phyloP scores from a whole-genome alignment of 2,113 vertebrate genomes.

The Petromus typicus region DNA sequence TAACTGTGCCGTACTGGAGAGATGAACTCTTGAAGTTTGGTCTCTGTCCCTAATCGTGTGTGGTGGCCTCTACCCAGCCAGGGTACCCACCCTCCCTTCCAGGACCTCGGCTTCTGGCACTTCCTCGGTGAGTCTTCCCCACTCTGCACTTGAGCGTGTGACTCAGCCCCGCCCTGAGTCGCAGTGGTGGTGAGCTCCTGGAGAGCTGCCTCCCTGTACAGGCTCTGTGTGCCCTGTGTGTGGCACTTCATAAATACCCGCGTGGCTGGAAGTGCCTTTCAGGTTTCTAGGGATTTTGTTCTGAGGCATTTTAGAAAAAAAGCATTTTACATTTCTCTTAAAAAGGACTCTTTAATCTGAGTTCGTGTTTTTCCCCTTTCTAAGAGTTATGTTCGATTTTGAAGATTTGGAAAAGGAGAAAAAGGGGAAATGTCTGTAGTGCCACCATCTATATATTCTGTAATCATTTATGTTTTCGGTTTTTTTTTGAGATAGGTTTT shows the following conservation, averaged over 20 bases:
- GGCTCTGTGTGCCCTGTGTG: too few species aligned
- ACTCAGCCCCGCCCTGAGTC: too few species aligned
- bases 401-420: background rate
- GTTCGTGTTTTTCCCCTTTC: background rate
- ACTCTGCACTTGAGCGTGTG: fast-evolving
- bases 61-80: background rate
- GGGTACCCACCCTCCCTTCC: background rate
- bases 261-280: constrained; percentile 8
- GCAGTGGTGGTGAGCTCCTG: background rate
- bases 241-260: background rate
- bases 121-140: background rate
- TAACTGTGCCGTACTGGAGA: background rate
- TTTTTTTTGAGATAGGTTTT: background rate
- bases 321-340: constrained; percentile 3
- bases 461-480: background rate
- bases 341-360: background rate
- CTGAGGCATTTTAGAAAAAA: constrained; percentile 21
- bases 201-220: background rate
- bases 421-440: background rate
- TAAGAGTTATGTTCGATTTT: background rate
- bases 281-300: background rate
- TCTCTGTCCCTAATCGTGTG: too few species aligned
- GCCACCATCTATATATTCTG: background rate
- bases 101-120: background rate
- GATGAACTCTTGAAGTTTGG: background rate